These are phyloP conservation scores for Eupleurogrammus muticus DNA, from an alignment of 2,797 vertebrate species.

Conservation along the genomic window DNA sequence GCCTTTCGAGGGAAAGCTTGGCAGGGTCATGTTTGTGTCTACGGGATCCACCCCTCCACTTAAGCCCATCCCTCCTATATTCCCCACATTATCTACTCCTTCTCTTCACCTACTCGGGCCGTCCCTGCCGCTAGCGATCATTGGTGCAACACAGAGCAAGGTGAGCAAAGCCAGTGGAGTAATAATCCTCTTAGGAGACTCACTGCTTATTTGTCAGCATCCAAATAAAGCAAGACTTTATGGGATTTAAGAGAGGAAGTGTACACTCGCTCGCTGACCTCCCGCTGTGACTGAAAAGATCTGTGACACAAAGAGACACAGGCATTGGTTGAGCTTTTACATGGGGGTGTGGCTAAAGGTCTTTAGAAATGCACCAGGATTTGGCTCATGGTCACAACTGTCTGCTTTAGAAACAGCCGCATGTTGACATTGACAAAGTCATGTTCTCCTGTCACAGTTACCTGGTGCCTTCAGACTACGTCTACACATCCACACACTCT, in stretches of 20 bases:
- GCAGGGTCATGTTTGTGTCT: slow-evolving; percentile 50
- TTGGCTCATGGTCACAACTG: slow-evolving; percentile 31
- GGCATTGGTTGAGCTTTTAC: slow-evolving; percentile 37
- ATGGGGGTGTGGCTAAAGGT: slow-evolving; percentile 14
- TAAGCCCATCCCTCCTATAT: slow-evolving; percentile 40
- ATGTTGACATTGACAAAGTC: slow-evolving; percentile 28
- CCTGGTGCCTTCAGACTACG: not conserved
- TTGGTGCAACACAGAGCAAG: slow-evolving; percentile 52
- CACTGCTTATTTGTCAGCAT: slow-evolving; percentile 83
- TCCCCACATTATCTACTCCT: slow-evolving; percentile 15
- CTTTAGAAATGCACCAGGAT: slow-evolving; percentile 39
- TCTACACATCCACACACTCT: not conserved
- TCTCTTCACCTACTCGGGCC: slow-evolving; percentile 36
- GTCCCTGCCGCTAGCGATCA: slow-evolving; percentile 37
- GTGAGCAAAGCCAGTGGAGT: slow-evolving; percentile 61
- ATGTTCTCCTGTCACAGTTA: slow-evolving; percentile 25
- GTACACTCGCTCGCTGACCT: slow-evolving; percentile 79
- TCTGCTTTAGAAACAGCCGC: slow-evolving; percentile 49
- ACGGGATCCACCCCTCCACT: slow-evolving; percentile 19
- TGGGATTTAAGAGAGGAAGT: slow-evolving; percentile 84
- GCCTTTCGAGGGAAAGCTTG: slow-evolving; percentile 39
- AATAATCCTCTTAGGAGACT: slow-evolving; percentile 87
- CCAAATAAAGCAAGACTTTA: slow-evolving; percentile 88
- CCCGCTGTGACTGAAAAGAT: slow-evolving; percentile 50
- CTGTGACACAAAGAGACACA: slow-evolving; percentile 35